A percentile compares a stretch with the other conserved stretches of the same genome.
Evolutionary conservation across 2,797 vertebrate species (phyloP).

Genomic region (Gila robusta): DNA sequence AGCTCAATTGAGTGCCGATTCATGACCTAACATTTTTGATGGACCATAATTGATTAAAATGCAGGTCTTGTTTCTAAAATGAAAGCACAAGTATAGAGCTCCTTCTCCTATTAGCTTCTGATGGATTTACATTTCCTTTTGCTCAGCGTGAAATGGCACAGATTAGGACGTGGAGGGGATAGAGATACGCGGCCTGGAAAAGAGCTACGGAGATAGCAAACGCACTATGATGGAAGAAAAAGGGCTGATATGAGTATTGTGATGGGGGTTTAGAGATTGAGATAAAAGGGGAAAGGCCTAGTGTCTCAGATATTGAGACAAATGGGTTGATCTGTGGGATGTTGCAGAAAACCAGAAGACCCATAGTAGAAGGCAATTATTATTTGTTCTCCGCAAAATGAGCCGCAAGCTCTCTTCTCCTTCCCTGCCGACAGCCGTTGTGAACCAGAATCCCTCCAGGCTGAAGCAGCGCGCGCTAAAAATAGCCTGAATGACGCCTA

Average conservation of each 20-base stretch:
- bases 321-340: constrained; percentile 57
- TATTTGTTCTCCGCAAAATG: constrained; percentile 57
- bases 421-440: constrained; percentile 51
- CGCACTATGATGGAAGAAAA: constrained; percentile 30
- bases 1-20: constrained; percentile 16
- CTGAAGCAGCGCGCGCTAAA: constrained; percentile 60
- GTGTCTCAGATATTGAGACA: constrained; percentile 56
- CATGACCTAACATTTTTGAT: constrained; percentile 21
- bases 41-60: constrained; percentile 21
- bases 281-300: constrained; percentile 45
- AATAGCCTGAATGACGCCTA: constrained; percentile 57
- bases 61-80: constrained; percentile 32
- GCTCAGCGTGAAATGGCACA: constrained; percentile 17
- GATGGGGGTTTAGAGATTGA: constrained; percentile 44
- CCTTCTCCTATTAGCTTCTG: constrained; percentile 38
- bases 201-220: constrained; percentile 33
- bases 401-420: constrained; percentile 41
- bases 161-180: constrained; percentile 9
- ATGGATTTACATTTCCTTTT: constrained; percentile 48
- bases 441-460: constrained; percentile 59
- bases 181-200: constrained; percentile 6
- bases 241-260: constrained; percentile 29
- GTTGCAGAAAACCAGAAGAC: constrained; percentile 24
- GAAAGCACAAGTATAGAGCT: constrained; percentile 10
- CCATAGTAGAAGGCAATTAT: constrained; percentile 43